These are phyloP conservation scores for Neofelis nebulosa DNA, from an alignment of 2,113 vertebrate species.

Conservation along the genomic window DNA sequence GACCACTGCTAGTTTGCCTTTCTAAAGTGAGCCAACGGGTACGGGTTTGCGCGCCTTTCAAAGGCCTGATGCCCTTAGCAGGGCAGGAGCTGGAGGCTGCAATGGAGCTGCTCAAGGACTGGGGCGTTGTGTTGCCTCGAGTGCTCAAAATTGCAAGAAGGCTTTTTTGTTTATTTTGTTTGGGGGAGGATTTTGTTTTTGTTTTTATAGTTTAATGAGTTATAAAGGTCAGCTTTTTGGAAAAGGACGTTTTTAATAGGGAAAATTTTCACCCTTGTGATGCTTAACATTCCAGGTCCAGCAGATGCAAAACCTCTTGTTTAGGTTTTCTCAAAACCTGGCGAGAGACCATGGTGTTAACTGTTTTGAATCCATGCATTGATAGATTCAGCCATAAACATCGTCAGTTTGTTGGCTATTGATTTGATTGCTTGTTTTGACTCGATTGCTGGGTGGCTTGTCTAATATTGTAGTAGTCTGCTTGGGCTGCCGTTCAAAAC, in stretches of 20 bases:
- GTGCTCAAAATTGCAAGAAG: neutral
- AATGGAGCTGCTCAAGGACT: neutral
- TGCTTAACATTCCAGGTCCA: neutral
- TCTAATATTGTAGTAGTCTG: neutral
- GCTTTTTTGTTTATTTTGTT: conserved; percentile 24
- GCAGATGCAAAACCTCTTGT: neutral
- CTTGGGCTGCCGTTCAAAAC: neutral
- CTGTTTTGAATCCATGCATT: neutral
- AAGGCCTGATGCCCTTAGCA: neutral
- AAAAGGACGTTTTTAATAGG: neutral
- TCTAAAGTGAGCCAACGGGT: neutral
- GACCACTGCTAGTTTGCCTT: neutral
- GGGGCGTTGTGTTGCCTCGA: neutral
- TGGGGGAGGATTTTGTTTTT: conserved; percentile 51
- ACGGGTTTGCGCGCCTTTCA: neutral
- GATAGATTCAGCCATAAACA: neutral
- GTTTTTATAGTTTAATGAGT: conserved; percentile 25
- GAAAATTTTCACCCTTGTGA: neutral
- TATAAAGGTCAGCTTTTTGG: neutral
- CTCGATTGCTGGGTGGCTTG: neutral
- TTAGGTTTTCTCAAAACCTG: neutral
- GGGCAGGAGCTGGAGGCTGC: neutral
- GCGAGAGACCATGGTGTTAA: too few species aligned
- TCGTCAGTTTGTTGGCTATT: neutral
- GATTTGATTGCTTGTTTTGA: neutral